phyloP scores from a whole-genome alignment of 2,113 vertebrate species.

The Merops nubicus region DNA sequence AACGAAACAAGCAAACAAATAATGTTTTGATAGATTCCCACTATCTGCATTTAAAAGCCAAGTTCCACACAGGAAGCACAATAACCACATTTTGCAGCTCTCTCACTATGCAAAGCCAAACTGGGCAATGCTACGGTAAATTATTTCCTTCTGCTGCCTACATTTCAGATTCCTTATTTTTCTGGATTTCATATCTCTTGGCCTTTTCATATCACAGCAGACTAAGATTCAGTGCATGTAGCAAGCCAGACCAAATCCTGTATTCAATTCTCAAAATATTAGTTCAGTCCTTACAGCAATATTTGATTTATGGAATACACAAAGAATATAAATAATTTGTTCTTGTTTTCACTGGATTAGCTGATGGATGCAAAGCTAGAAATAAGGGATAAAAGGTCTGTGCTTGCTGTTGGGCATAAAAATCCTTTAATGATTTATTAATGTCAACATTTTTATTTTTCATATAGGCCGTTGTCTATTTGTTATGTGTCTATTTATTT shows the following conservation, averaged over 20 bases:
- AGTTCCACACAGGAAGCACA: neutral
- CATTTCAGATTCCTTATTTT: neutral
- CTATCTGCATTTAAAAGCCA: neutral
- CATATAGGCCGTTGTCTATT: neutral
- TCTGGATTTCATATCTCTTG: neutral
- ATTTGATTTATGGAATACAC: constrained; percentile 54
- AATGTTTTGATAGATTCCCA: neutral
- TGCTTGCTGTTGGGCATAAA: constrained; percentile 51
- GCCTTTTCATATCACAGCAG: neutral
- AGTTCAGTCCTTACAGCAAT: constrained; percentile 13
- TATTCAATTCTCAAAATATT: neutral
- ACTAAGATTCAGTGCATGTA: neutral
- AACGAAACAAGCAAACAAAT: neutral
- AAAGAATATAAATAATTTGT: constrained; percentile 46
- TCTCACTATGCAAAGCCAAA: neutral
- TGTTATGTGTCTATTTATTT: neutral
- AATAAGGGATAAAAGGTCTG: constrained; percentile 47
- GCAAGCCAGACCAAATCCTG: neutral
- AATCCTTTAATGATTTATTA: constrained; percentile 64
- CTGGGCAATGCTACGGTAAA: neutral
- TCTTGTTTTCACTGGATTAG: constrained; percentile 4
- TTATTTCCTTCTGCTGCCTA: neutral
- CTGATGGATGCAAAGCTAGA: constrained; percentile 10
- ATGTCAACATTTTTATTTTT: constrained; percentile 5
- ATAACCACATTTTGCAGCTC: neutral